Evolutionary conservation across 2,113 vertebrate species (phyloP), one percentile per base, ranked within the genome.

Genomic region (Saimiri boliviensis): DNA sequence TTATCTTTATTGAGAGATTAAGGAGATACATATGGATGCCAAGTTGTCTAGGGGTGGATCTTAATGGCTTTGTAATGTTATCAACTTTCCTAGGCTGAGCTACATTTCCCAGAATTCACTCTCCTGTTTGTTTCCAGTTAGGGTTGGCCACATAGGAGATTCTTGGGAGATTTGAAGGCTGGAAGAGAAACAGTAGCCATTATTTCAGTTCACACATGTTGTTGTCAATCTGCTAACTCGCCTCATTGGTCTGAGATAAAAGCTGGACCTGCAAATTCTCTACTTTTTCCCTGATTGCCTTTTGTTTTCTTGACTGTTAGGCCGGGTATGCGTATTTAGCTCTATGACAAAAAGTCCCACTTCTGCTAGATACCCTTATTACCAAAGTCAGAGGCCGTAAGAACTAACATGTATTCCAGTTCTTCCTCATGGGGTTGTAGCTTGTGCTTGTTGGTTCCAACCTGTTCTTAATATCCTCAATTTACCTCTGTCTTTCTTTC

Each of bases 21-120:
- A 93, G 89, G 63, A 96, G 87, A 86, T 80, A 23, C 54, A 8
- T 86, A 40, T 56, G 47, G 70, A 87, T 54, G 73, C 76, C 81
- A 93, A 82, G 27, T 95, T 86, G 74, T 91, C 27, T 54, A 92
- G 76, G 71, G 77, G 11, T 94, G 37, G 23, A 87, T 80, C 73
- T 93, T 83, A 93, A 93, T 63, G 63, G 47, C 77, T 86, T 96
- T n/a, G 76, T 85, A 74, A 81, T 54, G 6, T 68, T 49, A 71
- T 87, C 91, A 93, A 20, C 49, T 86, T 93, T 82, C 45, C 54
- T 73, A 74, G 58, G 12, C 86, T 94, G 54, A 91, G 83, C 45
- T 68, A 27, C 54, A 79, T 93, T 96, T 97, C 89, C 95, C 82
- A 96, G 82, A 97, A 97, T 96, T 90, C 52, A 97, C 12, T 86